phyloP scores from a whole-genome alignment of 2,888 invertebrate genomes.

The Nemotelus pantherinus region DNA sequence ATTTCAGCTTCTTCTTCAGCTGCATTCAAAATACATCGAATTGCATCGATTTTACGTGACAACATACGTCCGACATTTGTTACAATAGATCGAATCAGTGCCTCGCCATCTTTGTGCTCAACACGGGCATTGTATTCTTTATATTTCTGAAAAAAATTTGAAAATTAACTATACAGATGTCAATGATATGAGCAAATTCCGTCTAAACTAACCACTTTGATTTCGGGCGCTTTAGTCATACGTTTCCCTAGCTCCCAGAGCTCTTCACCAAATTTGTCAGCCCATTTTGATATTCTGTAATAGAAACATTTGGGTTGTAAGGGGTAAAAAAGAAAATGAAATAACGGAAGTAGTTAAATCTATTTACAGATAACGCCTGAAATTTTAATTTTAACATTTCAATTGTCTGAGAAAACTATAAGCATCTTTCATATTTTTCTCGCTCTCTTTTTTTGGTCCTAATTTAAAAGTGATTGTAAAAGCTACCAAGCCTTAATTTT shows the following conservation, averaged over 20 bases:
- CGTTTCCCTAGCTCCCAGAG: conserved; percentile 80
- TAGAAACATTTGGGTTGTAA: neutral
- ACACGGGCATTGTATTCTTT: conserved; percentile 81
- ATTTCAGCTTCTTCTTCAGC: conserved; percentile 77
- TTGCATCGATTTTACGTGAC: conserved; percentile 89
- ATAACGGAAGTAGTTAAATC: neutral
- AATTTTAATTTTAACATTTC: neutral
- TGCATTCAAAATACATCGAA: conserved; percentile 80
- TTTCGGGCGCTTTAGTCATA: conserved; percentile 80
- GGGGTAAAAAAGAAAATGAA: neutral
- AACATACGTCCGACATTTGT: conserved; percentile 86
- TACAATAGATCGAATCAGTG: conserved; percentile 81
- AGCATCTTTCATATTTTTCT: neutral
- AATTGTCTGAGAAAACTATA: neutral
- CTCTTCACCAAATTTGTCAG: conserved; percentile 79
- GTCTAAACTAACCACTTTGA: conserved; percentile 73
- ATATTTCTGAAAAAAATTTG: conserved; percentile 72
- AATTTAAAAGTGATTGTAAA: too few species aligned
- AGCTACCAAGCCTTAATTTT: too few species aligned
- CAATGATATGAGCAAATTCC: conserved; percentile 28
- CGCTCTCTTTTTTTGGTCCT: too few species aligned
- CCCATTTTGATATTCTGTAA: conserved; percentile 83
- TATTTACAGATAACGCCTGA: neutral
- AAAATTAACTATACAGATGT: conserved; percentile 53
- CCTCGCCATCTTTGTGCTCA: conserved; percentile 80